phyloP scores from a whole-genome alignment of 2,113 vertebrate species.

The Clinocottus analis region DNA sequence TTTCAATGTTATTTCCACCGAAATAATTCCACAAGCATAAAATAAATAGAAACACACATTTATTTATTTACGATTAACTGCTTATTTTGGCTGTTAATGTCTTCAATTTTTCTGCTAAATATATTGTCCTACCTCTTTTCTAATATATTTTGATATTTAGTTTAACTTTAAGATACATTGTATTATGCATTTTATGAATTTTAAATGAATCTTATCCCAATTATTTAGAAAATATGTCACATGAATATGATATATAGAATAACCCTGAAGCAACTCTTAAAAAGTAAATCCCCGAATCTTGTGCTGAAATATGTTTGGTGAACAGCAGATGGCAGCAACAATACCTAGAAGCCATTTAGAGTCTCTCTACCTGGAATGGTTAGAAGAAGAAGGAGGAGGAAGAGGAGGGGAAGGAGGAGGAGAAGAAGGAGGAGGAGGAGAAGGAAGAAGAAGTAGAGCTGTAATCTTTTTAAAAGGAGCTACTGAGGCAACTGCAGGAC shows the following conservation, averaged over 20 bases:
- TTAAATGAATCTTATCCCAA: neutral
- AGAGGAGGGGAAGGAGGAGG: neutral
- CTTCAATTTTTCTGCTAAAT: neutral
- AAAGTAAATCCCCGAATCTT: neutral
- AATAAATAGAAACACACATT: neutral
- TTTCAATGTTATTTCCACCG: neutral
- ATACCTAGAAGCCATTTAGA: neutral
- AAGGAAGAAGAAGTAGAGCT: neutral
- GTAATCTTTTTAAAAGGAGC: slow-evolving; percentile 16
- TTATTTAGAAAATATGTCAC: neutral
- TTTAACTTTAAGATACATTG: too few species aligned
- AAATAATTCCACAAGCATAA: neutral
- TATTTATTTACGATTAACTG: neutral
- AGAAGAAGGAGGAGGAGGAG: neutral
- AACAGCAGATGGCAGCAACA: slow-evolving; percentile 57
- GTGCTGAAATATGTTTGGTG: neutral
- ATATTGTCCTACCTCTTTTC: neutral
- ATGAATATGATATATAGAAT: neutral
- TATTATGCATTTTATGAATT: neutral
- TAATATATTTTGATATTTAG: neutral
- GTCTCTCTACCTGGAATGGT: neutral
- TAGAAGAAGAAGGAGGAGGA: slow-evolving; percentile 28
- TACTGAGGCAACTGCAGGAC: neutral
- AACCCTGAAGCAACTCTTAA: neutral
- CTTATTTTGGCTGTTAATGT: neutral